phyloP scores from a whole-genome alignment of 2,797 vertebrate species.

The Cossypha polioptera region DNA sequence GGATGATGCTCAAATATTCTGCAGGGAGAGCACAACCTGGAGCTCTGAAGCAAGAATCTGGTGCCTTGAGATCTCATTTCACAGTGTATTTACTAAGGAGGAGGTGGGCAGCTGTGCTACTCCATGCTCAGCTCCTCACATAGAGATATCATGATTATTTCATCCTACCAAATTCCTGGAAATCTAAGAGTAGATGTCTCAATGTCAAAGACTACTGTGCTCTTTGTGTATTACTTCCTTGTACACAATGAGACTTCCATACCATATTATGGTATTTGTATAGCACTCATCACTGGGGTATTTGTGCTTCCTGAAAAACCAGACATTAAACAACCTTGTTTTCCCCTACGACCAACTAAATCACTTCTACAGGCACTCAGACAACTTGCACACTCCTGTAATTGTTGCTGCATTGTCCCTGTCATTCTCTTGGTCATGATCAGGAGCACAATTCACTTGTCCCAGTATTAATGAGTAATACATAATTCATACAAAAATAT shows the following conservation, averaged over 20 bases:
- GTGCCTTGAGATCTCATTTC: background rate
- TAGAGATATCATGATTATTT: background rate
- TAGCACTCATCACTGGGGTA: background rate
- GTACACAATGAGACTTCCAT: background rate
- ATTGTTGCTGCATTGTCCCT: background rate
- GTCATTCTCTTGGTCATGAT: slow-evolving; percentile 32
- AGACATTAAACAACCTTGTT: background rate
- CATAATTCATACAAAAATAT: slow-evolving; percentile 55
- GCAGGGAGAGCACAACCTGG: background rate
- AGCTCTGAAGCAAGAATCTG: background rate
- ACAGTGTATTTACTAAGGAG: background rate
- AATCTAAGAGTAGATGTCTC: background rate
- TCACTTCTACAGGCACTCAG: background rate
- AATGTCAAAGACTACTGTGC: background rate
- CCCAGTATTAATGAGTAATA: slow-evolving; percentile 37
- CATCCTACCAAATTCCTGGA: background rate
- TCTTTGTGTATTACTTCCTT: background rate
- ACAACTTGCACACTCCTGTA: background rate
- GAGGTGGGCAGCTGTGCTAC: background rate
- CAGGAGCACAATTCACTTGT: slow-evolving; percentile 25
- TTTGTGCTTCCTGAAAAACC: background rate
- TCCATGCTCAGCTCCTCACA: background rate
- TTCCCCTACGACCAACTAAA: background rate
- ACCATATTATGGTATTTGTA: background rate
- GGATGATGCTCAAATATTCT: background rate